A percentile compares a stretch with the other conserved stretches of the same genome.
Conservation (phyloP, 2,113 vertebrate species). For the Leptosomus discolor region DNA sequence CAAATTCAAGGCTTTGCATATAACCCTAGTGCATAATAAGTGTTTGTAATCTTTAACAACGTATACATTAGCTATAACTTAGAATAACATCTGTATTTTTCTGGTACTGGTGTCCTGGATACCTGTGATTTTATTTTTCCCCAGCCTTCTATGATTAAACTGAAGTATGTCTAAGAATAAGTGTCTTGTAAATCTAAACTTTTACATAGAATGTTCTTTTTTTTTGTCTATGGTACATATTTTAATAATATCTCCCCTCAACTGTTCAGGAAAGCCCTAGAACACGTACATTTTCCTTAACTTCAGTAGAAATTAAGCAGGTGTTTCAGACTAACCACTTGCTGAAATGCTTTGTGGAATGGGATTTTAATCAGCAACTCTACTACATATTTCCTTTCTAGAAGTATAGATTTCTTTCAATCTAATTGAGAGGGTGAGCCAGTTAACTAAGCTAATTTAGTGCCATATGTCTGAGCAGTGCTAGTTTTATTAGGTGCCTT, state of each 20-base stretch:
- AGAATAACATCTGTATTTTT: background rate
- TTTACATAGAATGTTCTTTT: background rate
- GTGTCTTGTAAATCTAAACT: background rate
- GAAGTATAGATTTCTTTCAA: constrained; percentile 27
- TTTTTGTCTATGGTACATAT: background rate
- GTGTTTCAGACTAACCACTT: background rate
- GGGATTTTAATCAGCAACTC: constrained; percentile 20
- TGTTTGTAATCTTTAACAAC: background rate
- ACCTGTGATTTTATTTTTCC: background rate
- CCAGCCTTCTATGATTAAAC: background rate
- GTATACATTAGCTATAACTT: background rate
- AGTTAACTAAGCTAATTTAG: constrained; percentile 32
- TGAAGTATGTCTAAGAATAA: background rate
- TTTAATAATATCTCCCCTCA: background rate
- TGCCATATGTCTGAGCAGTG: background rate
- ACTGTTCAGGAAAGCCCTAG: background rate
- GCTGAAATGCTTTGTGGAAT: background rate
- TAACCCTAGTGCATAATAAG: background rate
- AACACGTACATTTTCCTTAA: background rate
- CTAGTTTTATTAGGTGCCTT: background rate
- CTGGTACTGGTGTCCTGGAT: background rate
- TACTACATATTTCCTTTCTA: background rate
- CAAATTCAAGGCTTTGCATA: background rate
- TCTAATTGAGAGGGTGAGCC: constrained; percentile 7
- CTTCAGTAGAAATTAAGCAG: background rate